These are phyloP conservation scores for Opisthocomus hoazin DNA, from an alignment of 2,113 vertebrate genomes.

Conservation along the genomic window DNA sequence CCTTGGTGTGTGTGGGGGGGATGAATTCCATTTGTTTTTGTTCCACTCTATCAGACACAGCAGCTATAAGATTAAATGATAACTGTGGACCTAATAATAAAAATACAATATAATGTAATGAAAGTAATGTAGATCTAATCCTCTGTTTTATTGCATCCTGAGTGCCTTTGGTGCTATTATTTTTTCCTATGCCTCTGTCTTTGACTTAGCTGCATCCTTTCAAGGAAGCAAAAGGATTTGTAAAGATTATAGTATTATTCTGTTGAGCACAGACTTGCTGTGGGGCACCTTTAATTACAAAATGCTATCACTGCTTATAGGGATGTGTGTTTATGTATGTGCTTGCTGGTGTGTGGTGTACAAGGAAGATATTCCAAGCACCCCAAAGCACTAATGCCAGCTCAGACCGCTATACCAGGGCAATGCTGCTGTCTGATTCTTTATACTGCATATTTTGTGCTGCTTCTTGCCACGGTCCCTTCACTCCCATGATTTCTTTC, in stretches of 20 bases:
- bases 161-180: slow-evolving; percentile 70
- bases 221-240: slow-evolving; percentile 77
- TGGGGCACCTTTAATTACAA: slow-evolving; percentile 84
- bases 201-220: slow-evolving; percentile 75
- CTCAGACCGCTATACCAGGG: neutral
- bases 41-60: slow-evolving; percentile 71
- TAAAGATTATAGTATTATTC: slow-evolving; percentile 79
- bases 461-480: neutral
- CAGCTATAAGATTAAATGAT: slow-evolving; percentile 72
- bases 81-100: slow-evolving; percentile 71
- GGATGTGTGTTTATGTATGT: neutral
- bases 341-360: neutral
- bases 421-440: neutral
- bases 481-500: neutral
- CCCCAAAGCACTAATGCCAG: neutral
- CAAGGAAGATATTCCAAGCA: slow-evolving; percentile 2
- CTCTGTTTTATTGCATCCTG: slow-evolving; percentile 72
- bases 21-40: slow-evolving; percentile 70
- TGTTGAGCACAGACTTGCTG: slow-evolving; percentile 70
- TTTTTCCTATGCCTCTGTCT: slow-evolving; percentile 61
- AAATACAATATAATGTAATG: slow-evolving; percentile 70
- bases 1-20: slow-evolving; percentile 14
- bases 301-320: slow-evolving; percentile 71
- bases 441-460: neutral
- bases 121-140: slow-evolving; percentile 72